These are phyloP conservation scores for Dasypus novemcinctus DNA, from an alignment of 2,113 vertebrate genomes.

Conservation along the genomic window DNA sequence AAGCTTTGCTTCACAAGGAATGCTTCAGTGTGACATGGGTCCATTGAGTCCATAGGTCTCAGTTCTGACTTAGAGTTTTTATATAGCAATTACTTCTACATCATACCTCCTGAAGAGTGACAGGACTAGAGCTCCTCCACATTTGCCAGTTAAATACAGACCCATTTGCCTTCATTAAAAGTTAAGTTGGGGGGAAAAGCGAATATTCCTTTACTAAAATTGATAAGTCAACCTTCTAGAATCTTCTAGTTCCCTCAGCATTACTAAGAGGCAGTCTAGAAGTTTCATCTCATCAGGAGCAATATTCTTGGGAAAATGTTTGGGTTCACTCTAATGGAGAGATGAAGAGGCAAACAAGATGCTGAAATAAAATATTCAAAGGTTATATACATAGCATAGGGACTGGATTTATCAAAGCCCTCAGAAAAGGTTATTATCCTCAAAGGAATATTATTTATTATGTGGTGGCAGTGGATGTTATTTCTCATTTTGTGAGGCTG, in stretches of 20 bases:
- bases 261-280: rapidly evolving
- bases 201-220: rapidly evolving
- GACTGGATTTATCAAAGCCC: neutral
- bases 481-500: neutral
- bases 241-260: too few species aligned
- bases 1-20: rapidly evolving
- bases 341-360: rapidly evolving
- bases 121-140: rapidly evolving
- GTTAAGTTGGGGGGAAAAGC: rapidly evolving
- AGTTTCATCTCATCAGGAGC: rapidly evolving
- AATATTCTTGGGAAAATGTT: neutral
- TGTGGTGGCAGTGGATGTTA: neutral
- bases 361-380: rapidly evolving
- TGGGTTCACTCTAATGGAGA: neutral
- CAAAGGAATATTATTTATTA: neutral
- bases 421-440: neutral
- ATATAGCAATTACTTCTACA: rapidly evolving
- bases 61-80: rapidly evolving
- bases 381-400: rapidly evolving
- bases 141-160: rapidly evolving
- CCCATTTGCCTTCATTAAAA: neutral
- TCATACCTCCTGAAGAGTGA: neutral
- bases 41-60: neutral
- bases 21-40: rapidly evolving
- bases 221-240: rapidly evolving